Evolutionary conservation across 2,888 invertebrate species (phyloP).

Genomic region (Diaphora mendica): DNA sequence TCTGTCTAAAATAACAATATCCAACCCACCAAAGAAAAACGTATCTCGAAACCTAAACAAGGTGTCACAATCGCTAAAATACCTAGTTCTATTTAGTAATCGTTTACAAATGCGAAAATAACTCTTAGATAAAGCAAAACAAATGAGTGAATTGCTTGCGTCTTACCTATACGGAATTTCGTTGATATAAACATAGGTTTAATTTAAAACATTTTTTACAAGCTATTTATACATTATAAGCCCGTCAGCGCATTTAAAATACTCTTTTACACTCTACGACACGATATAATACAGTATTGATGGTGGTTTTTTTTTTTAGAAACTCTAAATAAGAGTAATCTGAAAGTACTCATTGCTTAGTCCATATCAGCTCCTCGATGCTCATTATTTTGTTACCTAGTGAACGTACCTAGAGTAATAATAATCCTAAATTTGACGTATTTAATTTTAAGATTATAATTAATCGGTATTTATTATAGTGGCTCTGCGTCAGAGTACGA

Average conservation of each 20-base stretch:
- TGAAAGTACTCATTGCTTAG: no score
- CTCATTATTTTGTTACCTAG: no score
- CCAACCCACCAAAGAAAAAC: background rate
- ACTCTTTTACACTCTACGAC: background rate
- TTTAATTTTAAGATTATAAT: no score
- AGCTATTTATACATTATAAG: background rate
- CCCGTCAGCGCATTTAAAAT: background rate
- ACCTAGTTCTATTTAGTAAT: background rate
- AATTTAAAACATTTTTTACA: background rate
- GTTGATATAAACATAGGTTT: background rate
- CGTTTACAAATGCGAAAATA: background rate
- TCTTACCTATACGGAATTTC: background rate
- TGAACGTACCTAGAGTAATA: no score
- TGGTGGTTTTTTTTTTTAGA: background rate
- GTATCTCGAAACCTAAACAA: background rate
- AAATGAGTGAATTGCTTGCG: background rate
- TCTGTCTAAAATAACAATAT: background rate
- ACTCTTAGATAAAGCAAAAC: background rate
- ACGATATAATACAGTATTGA: background rate
- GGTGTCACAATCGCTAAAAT: background rate
- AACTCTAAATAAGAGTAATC: no score
- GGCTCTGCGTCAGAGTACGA: no score
- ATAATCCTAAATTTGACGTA: no score
- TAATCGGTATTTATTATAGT: no score
- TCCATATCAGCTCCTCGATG: no score